These are phyloP conservation scores for Hyperoplus immaculatus DNA, from an alignment of 2,797 vertebrate species.

Conservation along the genomic window DNA sequence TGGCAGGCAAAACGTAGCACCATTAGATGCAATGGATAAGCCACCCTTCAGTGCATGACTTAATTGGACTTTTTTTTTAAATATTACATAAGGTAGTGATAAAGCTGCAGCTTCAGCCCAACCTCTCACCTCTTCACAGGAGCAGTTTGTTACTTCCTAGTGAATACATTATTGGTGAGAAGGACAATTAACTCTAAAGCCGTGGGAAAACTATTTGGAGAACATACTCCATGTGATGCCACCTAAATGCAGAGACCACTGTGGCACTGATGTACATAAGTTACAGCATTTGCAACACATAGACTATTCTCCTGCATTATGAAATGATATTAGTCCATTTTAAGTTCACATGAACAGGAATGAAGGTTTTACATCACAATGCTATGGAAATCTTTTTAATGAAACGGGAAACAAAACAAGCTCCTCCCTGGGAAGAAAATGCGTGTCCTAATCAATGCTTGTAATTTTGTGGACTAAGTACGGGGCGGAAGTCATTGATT, in stretches of 20 bases:
- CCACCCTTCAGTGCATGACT: conserved; percentile 43
- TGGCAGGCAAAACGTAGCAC: conserved; percentile 53
- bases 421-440: not conserved
- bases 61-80: conserved; percentile 50
- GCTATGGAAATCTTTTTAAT: too few relatives aligned
- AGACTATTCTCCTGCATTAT: not conserved
- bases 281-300: not conserved
- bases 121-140: not conserved
- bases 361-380: not conserved
- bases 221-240: not conserved
- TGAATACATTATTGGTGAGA: not conserved
- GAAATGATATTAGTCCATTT: not conserved
- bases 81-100: conserved; percentile 24
- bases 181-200: not conserved
- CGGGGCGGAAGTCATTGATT: conserved; percentile 1
- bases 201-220: not conserved
- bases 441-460: not conserved
- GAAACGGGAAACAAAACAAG: too few relatives aligned
- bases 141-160: conserved; percentile 10
- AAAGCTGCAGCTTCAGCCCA: conserved; percentile 21
- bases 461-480: not conserved
- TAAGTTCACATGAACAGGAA: not conserved
- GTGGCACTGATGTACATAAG: not conserved
- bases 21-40: conserved; percentile 51
- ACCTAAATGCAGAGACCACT: not conserved